These are phyloP conservation scores for Pipistrellus pygmaeus DNA, from an alignment of 2,797 vertebrate species.

Conservation along the genomic window DNA sequence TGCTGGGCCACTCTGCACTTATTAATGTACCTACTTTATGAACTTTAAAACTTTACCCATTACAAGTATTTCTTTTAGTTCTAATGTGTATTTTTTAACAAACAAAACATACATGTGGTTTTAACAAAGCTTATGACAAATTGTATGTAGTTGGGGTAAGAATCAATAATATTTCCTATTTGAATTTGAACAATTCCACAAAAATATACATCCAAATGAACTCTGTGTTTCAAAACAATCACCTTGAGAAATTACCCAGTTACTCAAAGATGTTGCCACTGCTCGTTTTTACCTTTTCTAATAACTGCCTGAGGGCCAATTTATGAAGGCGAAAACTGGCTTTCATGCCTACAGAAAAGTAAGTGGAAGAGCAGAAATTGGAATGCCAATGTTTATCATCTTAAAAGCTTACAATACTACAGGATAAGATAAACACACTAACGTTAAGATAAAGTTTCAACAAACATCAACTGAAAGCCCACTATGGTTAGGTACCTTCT, in stretches of 20 bases:
- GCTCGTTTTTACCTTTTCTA: constrained; percentile 1
- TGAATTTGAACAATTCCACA: constrained; percentile 42
- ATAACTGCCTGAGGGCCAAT: constrained; percentile 4
- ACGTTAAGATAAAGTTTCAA: constrained; percentile 21
- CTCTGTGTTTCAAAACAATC: constrained; percentile 54
- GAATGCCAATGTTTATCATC: neutral
- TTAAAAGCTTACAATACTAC: constrained; percentile 34
- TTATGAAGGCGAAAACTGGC: constrained; percentile 20
- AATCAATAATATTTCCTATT: constrained; percentile 3
- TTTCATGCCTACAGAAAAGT: neutral
- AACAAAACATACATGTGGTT: neutral
- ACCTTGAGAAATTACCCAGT: constrained; percentile 61
- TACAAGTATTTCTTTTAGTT: neutral
- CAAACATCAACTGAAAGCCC: constrained; percentile 9
- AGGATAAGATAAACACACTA: neutral
- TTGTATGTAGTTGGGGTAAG: neutral
- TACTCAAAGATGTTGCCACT: constrained; percentile 17
- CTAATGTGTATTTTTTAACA: neutral
- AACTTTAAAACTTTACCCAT: neutral
- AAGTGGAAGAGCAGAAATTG: neutral
- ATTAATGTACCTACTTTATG: neutral
- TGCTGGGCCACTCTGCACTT: neutral
- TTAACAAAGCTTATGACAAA: constrained; percentile 17
- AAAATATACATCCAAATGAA: constrained; percentile 53
- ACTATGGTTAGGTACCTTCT: neutral